phyloP scores from a whole-genome alignment of 2,888 invertebrate genomes.

The Eupithecia subumbrata region DNA sequence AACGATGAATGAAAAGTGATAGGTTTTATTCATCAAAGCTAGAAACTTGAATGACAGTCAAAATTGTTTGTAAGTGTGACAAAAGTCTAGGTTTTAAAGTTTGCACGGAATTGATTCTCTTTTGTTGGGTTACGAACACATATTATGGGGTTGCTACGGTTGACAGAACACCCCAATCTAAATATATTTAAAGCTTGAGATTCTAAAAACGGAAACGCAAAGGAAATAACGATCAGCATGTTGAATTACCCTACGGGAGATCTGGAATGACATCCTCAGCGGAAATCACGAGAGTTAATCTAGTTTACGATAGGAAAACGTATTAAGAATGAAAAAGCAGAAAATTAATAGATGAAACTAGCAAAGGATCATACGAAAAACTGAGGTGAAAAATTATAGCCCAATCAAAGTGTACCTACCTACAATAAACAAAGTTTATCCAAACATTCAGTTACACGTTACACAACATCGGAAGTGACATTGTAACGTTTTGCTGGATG shows the following conservation, averaged over 20 bases:
- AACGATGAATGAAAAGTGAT: slow-evolving; percentile 6
- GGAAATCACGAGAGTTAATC: not conserved
- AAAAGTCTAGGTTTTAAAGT: not conserved
- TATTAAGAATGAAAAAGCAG: not conserved
- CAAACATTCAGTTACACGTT: slow-evolving; percentile 18
- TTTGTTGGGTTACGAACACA: not conserved
- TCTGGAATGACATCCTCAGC: not conserved
- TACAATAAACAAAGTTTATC: not conserved
- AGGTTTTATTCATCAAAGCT: slow-evolving; percentile 9
- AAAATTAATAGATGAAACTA: not conserved
- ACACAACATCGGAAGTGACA: slow-evolving; percentile 51
- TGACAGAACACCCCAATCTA: not conserved
- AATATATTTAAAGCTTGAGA: not conserved
- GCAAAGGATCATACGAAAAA: slow-evolving; percentile 1
- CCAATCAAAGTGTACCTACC: not conserved
- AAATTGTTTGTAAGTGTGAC: not conserved
- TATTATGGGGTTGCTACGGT: not conserved
- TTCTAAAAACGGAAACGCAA: not conserved
- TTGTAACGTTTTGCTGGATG: slow-evolving; percentile 46
- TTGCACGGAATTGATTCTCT: not conserved
- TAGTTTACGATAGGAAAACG: not conserved
- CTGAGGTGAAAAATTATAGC: not conserved
- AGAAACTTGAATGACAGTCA: not conserved
- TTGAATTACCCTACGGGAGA: not conserved
- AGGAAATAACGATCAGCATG: slow-evolving; percentile 7